phyloP scores from a whole-genome alignment of 2,113 vertebrate species.

The Austrofundulus limnaeus region DNA sequence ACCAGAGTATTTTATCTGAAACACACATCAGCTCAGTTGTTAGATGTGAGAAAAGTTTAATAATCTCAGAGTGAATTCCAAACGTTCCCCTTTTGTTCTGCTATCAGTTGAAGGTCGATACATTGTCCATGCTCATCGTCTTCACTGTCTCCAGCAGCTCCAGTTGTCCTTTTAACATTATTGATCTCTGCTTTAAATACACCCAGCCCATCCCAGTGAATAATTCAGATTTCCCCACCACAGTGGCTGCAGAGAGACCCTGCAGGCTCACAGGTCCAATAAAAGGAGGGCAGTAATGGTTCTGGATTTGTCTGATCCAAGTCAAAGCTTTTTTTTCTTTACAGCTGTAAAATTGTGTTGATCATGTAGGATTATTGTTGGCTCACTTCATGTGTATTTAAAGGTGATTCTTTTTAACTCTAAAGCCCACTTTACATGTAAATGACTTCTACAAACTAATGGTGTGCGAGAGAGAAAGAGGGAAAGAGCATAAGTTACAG shows the following conservation, averaged over 20 bases:
- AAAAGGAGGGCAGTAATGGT: background rate
- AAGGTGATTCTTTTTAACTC: too few species aligned
- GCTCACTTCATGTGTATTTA: too few species aligned
- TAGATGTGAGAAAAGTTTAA: background rate
- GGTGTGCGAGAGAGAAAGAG: too few species aligned
- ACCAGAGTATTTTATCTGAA: too few species aligned
- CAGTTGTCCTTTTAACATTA: conserved; percentile 65
- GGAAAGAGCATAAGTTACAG: too few species aligned
- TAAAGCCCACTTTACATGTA: too few species aligned
- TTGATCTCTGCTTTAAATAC: conserved; percentile 77
- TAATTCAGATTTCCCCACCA: conserved; percentile 69
- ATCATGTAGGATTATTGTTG: conserved; percentile 2
- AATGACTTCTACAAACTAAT: too few species aligned
- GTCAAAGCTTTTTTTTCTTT: background rate
- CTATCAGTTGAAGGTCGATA: conserved; percentile 11
- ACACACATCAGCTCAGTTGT: background rate
- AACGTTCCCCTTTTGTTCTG: background rate
- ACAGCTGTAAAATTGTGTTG: conserved; percentile 19
- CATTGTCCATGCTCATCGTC: background rate
- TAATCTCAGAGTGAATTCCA: background rate
- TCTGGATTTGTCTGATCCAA: background rate
- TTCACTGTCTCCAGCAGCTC: conserved; percentile 30
- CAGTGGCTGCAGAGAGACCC: conserved; percentile 9
- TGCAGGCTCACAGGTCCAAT: background rate
- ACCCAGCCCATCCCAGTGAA: conserved; percentile 62